Conservation (phyloP, 2,113 vertebrate genomes). For the Xenotilapia flavipinnis region DNA sequence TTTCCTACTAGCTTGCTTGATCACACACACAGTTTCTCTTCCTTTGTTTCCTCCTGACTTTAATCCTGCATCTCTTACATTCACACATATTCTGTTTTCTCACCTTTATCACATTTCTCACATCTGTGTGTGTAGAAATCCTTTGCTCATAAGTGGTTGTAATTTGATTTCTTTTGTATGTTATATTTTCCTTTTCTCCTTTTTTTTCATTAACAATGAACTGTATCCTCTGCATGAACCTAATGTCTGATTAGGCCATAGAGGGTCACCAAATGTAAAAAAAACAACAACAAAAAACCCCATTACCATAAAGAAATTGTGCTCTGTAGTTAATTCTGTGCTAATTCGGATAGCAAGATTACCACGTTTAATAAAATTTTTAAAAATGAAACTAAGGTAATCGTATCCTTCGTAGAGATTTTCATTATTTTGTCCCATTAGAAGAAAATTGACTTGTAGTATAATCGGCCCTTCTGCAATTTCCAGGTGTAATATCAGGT, state of each 20-base stretch:
- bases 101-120: not conserved
- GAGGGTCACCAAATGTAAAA: not conserved
- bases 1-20: conserved; percentile 16
- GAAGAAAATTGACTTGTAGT: not conserved
- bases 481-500: not conserved
- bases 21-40: conserved; percentile 13
- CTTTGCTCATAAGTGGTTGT: not conserved
- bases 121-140: not conserved
- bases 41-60: conserved; percentile 28
- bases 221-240: not conserved
- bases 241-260: not conserved
- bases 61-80: not conserved
- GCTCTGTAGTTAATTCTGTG: not conserved
- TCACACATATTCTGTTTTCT: not conserved
- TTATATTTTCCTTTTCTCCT: not conserved
- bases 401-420: not conserved
- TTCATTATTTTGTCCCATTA: not conserved
- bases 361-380: not conserved
- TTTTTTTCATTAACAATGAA: not conserved
- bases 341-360: not conserved
- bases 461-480: not conserved
- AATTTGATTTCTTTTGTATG: not conserved
- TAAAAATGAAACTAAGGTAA: not conserved
- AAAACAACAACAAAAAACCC: not conserved
- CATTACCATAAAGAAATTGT: not conserved